phyloP scores from a whole-genome alignment of 2,888 invertebrate species.

The Cryptocheilus praepositus region DNA sequence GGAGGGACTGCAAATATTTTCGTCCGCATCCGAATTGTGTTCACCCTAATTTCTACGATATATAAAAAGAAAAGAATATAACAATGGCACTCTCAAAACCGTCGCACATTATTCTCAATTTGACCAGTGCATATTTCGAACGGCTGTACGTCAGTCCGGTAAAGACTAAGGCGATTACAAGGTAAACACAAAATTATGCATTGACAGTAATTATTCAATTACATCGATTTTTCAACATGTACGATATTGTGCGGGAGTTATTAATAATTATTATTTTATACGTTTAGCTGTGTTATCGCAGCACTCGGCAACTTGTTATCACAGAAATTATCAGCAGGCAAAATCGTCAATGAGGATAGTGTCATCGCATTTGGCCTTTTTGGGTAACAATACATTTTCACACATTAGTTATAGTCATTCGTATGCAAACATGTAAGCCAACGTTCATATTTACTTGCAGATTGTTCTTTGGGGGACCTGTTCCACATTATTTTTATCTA shows the following conservation, averaged over 20 bases:
- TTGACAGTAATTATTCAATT: neutral
- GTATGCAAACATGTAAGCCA: conserved; percentile 12
- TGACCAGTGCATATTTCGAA: conserved; percentile 84
- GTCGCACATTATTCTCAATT: conserved; percentile 77
- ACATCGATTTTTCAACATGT: neutral
- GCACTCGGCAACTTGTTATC: conserved; percentile 84
- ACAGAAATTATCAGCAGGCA: conserved; percentile 82
- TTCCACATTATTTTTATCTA: conserved; percentile 88
- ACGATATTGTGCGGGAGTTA: neutral
- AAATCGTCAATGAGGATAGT: conserved; percentile 80
- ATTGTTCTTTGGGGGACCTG: conserved; percentile 85
- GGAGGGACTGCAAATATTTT: too few relatives aligned
- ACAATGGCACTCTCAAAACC: conserved; percentile 85
- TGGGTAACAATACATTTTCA: conserved; percentile 77
- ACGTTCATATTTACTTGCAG: conserved; percentile 73
- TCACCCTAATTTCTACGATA: too few relatives aligned
- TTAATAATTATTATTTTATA: conserved; percentile 22
- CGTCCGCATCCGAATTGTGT: too few relatives aligned
- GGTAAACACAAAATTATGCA: conserved; percentile 76
- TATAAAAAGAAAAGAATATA: neutral
- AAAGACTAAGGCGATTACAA: conserved; percentile 86
- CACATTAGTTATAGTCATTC: neutral
- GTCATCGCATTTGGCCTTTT: conserved; percentile 84
- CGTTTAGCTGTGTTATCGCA: conserved; percentile 83
- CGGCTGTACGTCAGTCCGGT: conserved; percentile 86